These are phyloP conservation scores for Drosophila asahinai DNA, from an alignment of 1,140 invertebrate species.

Conservation along the genomic window DNA sequence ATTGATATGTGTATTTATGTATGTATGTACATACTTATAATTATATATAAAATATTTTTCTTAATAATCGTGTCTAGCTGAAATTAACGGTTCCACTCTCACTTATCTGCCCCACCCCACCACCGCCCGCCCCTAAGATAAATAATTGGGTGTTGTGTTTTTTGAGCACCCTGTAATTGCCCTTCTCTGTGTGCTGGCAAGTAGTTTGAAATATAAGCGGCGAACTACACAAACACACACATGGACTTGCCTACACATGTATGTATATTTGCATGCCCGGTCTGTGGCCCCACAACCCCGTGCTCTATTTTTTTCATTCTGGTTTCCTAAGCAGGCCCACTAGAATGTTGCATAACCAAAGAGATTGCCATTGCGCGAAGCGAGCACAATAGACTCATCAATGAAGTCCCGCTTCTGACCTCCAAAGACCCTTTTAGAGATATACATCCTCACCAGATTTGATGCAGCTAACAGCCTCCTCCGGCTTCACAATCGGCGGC, in stretches of 20 bases:
- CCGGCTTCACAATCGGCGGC: conserved; percentile 85
- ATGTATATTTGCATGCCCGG: conserved; percentile 48
- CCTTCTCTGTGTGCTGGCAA: conserved; percentile 14
- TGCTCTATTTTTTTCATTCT: conserved; percentile 47
- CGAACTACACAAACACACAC: conserved; percentile 15
- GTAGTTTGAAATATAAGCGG: conserved; percentile 42
- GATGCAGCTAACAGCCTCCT: conserved; percentile 86
- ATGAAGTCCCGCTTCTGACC: background rate
- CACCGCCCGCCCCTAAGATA: too few relatives aligned
- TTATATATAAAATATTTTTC: too few relatives aligned
- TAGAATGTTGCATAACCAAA: conserved; percentile 65
- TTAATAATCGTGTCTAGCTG: too few relatives aligned
- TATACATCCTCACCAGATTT: conserved; percentile 86
- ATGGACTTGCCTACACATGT: conserved; percentile 25
- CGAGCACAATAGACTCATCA: conserved; percentile 4
- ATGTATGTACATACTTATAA: background rate
- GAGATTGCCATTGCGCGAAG: conserved; percentile 24
- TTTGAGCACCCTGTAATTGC: conserved; percentile 44
- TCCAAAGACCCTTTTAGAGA: background rate
- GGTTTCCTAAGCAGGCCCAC: conserved; percentile 42
- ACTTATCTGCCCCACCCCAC: background rate
- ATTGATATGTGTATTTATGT: background rate
- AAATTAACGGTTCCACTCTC: background rate
- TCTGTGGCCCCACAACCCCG: conserved; percentile 5
- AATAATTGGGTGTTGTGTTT: background rate